These are phyloP conservation scores for Latrodectus geometricus DNA, from an alignment of 1,140 invertebrate genomes.

Conservation along the genomic window DNA sequence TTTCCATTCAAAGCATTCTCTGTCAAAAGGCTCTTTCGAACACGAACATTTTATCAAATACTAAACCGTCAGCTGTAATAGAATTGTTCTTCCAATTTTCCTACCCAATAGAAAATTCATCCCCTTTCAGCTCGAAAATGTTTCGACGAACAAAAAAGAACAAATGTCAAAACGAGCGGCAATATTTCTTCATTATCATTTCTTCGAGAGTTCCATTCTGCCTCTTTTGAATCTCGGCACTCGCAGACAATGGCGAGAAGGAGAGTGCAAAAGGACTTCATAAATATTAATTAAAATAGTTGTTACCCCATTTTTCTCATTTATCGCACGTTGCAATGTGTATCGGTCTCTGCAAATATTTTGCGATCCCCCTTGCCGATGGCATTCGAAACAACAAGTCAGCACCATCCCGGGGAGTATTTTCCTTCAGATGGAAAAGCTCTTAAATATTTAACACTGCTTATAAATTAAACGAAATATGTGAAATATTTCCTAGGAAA, in stretches of 20 bases:
- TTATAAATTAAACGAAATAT: too few species aligned
- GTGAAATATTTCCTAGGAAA: too few species aligned
- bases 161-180: neutral
- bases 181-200: constrained; percentile 1
- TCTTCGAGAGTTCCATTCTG: neutral
- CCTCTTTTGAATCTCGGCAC: neutral
- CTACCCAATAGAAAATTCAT: neutral
- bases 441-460: too few species aligned
- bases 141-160: neutral
- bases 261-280: neutral
- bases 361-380: neutral
- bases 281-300: constrained; percentile 1
- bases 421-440: too few species aligned
- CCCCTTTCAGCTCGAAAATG: neutral
- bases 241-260: neutral
- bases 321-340: neutral
- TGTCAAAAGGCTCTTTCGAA: too few species aligned
- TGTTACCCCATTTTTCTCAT: neutral
- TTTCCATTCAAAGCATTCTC: too few species aligned
- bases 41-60: too few species aligned
- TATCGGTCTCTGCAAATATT: neutral
- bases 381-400: neutral
- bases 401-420: neutral
- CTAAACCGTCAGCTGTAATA: too few species aligned
- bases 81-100: neutral